A percentile compares a stretch with the other conserved stretches of the same genome.
Conservation (phyloP, 1,140 invertebrate species). For the Globodera rostochiensis region DNA sequence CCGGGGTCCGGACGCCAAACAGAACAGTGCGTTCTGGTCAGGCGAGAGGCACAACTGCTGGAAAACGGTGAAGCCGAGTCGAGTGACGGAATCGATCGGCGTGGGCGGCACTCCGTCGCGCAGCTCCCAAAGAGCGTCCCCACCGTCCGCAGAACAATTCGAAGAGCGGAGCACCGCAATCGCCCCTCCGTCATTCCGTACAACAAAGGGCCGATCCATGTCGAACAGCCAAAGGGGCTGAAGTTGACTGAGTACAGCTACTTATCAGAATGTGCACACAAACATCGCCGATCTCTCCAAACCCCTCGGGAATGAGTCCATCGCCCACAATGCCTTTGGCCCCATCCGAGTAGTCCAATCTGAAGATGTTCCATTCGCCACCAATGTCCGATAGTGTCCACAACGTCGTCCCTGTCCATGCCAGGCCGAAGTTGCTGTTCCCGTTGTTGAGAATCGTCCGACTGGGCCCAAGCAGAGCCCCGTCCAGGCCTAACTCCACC, state of each 20-base stretch:
- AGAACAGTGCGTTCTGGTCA: slow-evolving; percentile 11
- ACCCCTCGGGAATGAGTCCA: background rate
- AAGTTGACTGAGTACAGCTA: background rate
- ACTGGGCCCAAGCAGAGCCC: background rate
- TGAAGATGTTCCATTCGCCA: slow-evolving; percentile 43
- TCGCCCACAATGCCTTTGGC: background rate
- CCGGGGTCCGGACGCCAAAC: slow-evolving; percentile 27
- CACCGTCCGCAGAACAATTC: background rate
- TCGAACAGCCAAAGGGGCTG: slow-evolving; percentile 34
- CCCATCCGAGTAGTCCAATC: slow-evolving; percentile 15
- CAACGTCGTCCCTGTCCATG: slow-evolving; percentile 32
- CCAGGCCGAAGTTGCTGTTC: slow-evolving; percentile 24
- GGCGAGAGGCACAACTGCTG: slow-evolving; percentile 18
- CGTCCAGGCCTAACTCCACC: slow-evolving; percentile 20
- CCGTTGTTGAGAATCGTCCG: slow-evolving; percentile 20
- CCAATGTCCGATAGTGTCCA: slow-evolving; percentile 28
- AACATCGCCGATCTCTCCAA: slow-evolving; percentile 6
- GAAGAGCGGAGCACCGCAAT: background rate
- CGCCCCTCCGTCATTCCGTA: background rate
- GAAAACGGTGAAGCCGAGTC: slow-evolving; percentile 29
- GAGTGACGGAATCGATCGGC: slow-evolving; percentile 23
- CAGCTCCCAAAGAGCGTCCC: background rate
- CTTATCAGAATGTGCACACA: background rate
- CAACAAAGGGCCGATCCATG: slow-evolving; percentile 30
- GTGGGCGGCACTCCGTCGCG: background rate